These are phyloP conservation scores for Diarsia brunnea DNA, from an alignment of 2,888 invertebrate genomes.

Conservation along the genomic window DNA sequence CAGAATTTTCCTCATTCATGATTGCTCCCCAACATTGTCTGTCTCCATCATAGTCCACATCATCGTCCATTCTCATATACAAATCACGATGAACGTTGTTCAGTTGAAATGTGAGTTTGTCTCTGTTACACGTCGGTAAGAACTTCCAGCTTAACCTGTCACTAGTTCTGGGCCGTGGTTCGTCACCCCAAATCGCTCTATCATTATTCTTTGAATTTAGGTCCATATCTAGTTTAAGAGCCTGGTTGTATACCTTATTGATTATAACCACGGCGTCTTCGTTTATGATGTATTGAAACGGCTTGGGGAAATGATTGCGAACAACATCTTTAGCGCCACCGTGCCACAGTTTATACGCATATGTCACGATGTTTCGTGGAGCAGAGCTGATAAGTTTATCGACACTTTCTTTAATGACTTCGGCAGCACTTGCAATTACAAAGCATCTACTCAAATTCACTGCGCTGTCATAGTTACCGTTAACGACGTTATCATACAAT, in stretches of 20 bases:
- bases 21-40: conserved; percentile 64
- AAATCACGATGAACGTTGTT: conserved; percentile 61
- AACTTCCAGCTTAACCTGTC: conserved; percentile 68
- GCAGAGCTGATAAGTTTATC: conserved; percentile 52
- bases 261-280: conserved; percentile 61
- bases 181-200: conserved; percentile 66
- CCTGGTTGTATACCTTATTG: conserved; percentile 50
- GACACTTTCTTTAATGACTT: conserved; percentile 22
- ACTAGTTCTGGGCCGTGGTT: conserved; percentile 36
- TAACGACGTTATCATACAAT: conserved; percentile 59
- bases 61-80: conserved; percentile 66
- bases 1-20: conserved; percentile 17
- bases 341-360: conserved; percentile 70
- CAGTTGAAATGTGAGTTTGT: conserved; percentile 67
- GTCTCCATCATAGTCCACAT: conserved; percentile 54
- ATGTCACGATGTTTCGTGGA: conserved; percentile 58
- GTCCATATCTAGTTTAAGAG: conserved; percentile 62
- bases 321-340: conserved; percentile 58
- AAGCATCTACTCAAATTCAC: conserved; percentile 55
- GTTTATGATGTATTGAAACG: conserved; percentile 64
- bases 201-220: conserved; percentile 54
- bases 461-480: conserved; percentile 64
- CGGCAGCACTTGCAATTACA: conserved; percentile 9
- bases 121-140: conserved; percentile 59
- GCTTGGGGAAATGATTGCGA: conserved; percentile 63